These are phyloP conservation scores for Chironomus striatipennis DNA, from an alignment of 1,140 invertebrate species.

Conservation along the genomic window DNA sequence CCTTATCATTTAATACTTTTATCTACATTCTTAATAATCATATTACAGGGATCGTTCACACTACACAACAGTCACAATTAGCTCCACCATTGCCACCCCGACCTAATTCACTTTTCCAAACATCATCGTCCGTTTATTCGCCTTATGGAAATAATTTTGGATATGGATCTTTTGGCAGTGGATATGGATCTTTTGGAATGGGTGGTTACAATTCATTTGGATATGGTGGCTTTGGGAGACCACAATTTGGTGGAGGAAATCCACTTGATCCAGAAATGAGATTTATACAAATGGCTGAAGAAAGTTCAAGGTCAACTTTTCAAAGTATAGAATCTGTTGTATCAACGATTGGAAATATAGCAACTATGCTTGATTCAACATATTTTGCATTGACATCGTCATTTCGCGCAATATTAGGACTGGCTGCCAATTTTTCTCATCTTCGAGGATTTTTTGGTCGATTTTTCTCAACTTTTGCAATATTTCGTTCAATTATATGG, in stretches of 20 bases:
- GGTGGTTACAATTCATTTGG: conserved; percentile 42
- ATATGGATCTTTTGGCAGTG: conserved; percentile 40
- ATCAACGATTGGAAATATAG: conserved; percentile 81
- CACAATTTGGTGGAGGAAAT: conserved; percentile 26
- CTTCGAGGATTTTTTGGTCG: conserved; percentile 72
- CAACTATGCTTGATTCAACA: conserved; percentile 94
- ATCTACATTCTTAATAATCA: not conserved
- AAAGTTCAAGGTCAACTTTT: conserved; percentile 83
- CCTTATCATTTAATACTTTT: not conserved
- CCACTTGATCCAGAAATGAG: conserved; percentile 41
- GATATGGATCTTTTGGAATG: not conserved
- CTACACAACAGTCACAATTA: not conserved
- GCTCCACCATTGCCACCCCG: not conserved
- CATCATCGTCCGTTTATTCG: not conserved
- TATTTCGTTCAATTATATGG: conserved; percentile 71
- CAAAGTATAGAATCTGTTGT: conserved; percentile 90
- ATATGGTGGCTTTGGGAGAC: conserved; percentile 55
- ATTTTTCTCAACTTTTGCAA: conserved; percentile 74
- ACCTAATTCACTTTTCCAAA: not conserved
- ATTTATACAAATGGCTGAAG: conserved; percentile 80
- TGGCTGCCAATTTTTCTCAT: conserved; percentile 87
- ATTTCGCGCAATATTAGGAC: conserved; percentile 87
- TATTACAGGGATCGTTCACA: not conserved
- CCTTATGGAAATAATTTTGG: conserved; percentile 26
- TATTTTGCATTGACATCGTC: conserved; percentile 91